A percentile compares a stretch with the other conserved stretches of the same genome.
These are phyloP conservation scores for Desmodus rotundus DNA, from an alignment of 2,113 vertebrate species.

Conservation along the genomic window DNA sequence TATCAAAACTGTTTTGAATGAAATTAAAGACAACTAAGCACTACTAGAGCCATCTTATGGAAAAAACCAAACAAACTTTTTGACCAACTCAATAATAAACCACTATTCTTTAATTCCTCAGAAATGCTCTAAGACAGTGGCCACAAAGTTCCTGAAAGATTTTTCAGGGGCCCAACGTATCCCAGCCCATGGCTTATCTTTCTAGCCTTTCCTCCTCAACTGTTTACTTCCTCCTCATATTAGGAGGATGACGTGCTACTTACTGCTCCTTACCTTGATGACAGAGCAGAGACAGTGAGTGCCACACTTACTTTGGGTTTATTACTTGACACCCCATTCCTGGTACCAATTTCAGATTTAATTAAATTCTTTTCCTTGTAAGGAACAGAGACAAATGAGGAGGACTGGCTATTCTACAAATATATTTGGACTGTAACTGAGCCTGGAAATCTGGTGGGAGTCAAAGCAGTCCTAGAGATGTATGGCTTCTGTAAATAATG, in stretches of 20 bases:
- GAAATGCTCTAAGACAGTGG: not conserved
- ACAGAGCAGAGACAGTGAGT: not conserved
- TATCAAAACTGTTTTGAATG: too few species aligned
- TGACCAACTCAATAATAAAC: not conserved
- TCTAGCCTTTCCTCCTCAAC: not conserved
- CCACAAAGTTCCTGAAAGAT: not conserved
- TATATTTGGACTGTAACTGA: not conserved
- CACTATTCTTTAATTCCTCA: not conserved
- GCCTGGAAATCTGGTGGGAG: not conserved
- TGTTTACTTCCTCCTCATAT: not conserved
- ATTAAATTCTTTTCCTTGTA: not conserved
- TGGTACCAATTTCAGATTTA: not conserved
- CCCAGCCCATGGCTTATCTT: not conserved
- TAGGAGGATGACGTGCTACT: not conserved
- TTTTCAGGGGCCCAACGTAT: not conserved
- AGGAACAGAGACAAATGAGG: not conserved
- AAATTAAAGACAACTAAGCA: too few species aligned
- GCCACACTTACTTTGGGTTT: not conserved
- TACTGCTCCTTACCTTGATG: not conserved
- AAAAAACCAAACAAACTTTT: too few species aligned
- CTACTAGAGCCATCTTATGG: too few species aligned
- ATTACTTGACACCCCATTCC: not conserved
- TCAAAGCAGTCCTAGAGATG: not conserved
- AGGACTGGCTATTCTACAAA: not conserved
- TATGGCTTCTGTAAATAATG: not conserved